Evolutionary conservation across 2,797 vertebrate species (phyloP).

Genomic region (Enteromius afrohamiltoni): DNA sequence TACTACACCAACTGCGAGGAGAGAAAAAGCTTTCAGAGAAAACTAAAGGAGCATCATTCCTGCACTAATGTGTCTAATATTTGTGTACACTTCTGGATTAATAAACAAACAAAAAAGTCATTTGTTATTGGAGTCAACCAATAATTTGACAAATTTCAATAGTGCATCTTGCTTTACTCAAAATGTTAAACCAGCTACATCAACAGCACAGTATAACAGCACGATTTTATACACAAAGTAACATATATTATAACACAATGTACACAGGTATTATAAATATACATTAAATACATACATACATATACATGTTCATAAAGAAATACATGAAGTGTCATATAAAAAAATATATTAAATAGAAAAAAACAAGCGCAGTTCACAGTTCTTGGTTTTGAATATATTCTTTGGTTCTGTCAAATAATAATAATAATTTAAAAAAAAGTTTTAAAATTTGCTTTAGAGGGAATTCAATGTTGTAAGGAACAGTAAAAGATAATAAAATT

Average conservation of each 20-base stretch:
- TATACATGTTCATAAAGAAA: slow-evolving; percentile 6
- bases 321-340: not conserved
- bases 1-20: not conserved
- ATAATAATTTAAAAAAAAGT: not conserved
- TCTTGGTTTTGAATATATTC: not conserved
- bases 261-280: not conserved
- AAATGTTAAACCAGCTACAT: not conserved
- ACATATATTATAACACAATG: not conserved
- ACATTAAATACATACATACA: not conserved
- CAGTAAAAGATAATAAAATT: not conserved
- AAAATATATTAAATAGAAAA: not conserved
- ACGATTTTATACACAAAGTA: not conserved
- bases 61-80: not conserved
- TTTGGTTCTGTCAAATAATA: not conserved
- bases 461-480: not conserved
- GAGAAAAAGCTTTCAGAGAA: not conserved
- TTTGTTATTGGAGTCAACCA: not conserved
- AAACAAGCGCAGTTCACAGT: not conserved
- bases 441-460: too few species aligned
- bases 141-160: not conserved
- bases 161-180: slow-evolving; percentile 2
- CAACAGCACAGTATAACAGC: not conserved
- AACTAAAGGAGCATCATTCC: not conserved
- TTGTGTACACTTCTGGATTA: not conserved
- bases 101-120: too few species aligned